These are phyloP conservation scores for Phrynocephalus guinanensis DNA, from an alignment of 2,797 vertebrate species.

Conservation along the genomic window DNA sequence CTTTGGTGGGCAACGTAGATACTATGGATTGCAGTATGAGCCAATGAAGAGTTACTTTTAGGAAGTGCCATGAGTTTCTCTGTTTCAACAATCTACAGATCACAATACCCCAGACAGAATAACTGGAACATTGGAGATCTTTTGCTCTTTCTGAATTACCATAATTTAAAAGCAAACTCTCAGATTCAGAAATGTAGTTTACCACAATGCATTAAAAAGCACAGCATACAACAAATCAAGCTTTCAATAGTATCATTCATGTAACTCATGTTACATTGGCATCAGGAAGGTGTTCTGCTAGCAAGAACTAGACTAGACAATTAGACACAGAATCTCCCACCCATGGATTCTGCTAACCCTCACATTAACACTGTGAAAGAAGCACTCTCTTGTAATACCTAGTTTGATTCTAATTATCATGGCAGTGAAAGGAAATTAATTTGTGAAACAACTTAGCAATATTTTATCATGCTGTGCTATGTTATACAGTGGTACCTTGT, in stretches of 20 bases:
- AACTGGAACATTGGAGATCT: background rate
- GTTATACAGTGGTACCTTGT: no score
- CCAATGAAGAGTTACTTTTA: background rate
- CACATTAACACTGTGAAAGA: background rate
- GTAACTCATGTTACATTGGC: background rate
- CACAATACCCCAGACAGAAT: background rate
- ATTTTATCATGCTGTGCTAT: background rate
- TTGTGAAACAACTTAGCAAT: background rate
- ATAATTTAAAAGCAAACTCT: no score
- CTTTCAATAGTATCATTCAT: background rate
- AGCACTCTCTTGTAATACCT: background rate
- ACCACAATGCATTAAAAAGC: no score
- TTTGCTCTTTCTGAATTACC: background rate
- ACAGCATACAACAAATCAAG: background rate
- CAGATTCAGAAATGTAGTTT: no score
- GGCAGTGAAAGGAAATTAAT: background rate
- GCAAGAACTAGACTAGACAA: background rate
- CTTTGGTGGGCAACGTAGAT: background rate
- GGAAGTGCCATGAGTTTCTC: background rate
- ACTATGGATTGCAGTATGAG: background rate
- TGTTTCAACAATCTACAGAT: background rate
- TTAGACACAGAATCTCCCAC: background rate
- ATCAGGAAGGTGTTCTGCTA: background rate
- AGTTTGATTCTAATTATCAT: background rate
- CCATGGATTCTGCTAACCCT: no score